Conservation (phyloP, 2,888 invertebrate species). For the Eupithecia vulgata region DNA sequence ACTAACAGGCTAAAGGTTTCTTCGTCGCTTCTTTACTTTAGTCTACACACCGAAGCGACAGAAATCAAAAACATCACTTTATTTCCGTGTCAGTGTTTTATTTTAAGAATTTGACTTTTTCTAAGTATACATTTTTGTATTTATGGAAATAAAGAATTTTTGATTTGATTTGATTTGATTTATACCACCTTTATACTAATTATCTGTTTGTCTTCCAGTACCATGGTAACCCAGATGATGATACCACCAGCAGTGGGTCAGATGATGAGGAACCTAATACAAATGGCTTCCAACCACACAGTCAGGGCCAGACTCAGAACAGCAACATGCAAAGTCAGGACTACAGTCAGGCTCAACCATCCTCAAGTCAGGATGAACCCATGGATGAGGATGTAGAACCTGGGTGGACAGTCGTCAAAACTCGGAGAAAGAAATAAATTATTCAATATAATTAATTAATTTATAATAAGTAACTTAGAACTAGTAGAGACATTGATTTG, state of each 20-base stretch:
- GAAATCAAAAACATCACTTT: too few relatives aligned
- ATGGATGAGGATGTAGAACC: conserved; percentile 84
- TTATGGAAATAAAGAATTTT: too few relatives aligned
- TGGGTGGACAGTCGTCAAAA: conserved; percentile 87
- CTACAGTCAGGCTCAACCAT: conserved; percentile 9
- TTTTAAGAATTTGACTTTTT: too few relatives aligned
- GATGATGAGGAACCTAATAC: conserved; percentile 63
- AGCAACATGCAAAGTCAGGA: conserved; percentile 9
- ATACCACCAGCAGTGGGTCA: conserved; percentile 72
- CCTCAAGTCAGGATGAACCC: conserved; percentile 58
- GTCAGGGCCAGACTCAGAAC: conserved; percentile 15
- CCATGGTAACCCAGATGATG: conserved; percentile 79
- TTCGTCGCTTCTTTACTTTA: too few relatives aligned
- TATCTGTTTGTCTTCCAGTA: too few relatives aligned
- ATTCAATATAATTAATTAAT: conserved; percentile 15
- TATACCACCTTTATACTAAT: too few relatives aligned
- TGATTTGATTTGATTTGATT: too few relatives aligned
- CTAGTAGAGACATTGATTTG: not conserved
- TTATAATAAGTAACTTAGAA: not conserved
- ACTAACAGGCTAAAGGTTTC: too few relatives aligned
- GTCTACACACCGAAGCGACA: too few relatives aligned
- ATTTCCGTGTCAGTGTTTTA: too few relatives aligned
- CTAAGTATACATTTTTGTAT: too few relatives aligned
- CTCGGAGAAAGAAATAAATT: conserved; percentile 78
- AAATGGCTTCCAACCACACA: conserved; percentile 1